Evolutionary conservation across 2,888 invertebrate genomes (phyloP).

Genomic region (Trisateles emortualis): DNA sequence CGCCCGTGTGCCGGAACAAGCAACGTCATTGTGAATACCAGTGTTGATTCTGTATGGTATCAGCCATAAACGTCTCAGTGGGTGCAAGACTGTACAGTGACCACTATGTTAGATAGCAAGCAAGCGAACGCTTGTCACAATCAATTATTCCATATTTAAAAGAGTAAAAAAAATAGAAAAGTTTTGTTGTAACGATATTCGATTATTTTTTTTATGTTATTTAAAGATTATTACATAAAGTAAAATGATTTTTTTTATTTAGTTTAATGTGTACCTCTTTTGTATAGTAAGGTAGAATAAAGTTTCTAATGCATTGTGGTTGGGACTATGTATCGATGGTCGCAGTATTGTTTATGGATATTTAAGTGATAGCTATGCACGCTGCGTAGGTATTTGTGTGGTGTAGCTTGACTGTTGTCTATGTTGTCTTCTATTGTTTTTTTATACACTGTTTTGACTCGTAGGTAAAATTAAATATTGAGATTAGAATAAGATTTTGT

Average conservation of each 20-base stretch:
- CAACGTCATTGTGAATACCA: constrained; percentile 69
- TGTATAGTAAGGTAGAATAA: constrained; percentile 72
- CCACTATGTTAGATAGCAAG: constrained; percentile 67
- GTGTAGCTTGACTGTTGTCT: constrained; percentile 47
- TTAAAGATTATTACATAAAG: constrained; percentile 82
- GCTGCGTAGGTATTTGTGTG: constrained; percentile 52
- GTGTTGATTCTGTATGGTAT: constrained; percentile 62
- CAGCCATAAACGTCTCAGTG: constrained; percentile 47
- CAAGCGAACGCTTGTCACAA: constrained; percentile 61
- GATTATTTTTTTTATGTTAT: constrained; percentile 83
- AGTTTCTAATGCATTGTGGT: constrained; percentile 68
- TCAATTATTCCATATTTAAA: constrained; percentile 84
- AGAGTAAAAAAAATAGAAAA: constrained; percentile 65
- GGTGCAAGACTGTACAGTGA: constrained; percentile 51
- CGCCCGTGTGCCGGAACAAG: constrained; percentile 75
- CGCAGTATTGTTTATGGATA: constrained; percentile 52
- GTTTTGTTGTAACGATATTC: constrained; percentile 82
- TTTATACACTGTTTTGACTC: constrained; percentile 1
- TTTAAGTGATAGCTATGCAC: constrained; percentile 56
- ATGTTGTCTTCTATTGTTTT: not conserved
- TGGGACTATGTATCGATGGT: constrained; percentile 53
- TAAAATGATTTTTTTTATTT: constrained; percentile 73
- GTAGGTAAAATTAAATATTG: not conserved
- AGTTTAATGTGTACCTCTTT: constrained; percentile 79
- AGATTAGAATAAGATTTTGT: constrained; percentile 9